Evolutionary conservation across 2,113 vertebrate genomes (phyloP).

Genomic region (Procavia capensis): DNA sequence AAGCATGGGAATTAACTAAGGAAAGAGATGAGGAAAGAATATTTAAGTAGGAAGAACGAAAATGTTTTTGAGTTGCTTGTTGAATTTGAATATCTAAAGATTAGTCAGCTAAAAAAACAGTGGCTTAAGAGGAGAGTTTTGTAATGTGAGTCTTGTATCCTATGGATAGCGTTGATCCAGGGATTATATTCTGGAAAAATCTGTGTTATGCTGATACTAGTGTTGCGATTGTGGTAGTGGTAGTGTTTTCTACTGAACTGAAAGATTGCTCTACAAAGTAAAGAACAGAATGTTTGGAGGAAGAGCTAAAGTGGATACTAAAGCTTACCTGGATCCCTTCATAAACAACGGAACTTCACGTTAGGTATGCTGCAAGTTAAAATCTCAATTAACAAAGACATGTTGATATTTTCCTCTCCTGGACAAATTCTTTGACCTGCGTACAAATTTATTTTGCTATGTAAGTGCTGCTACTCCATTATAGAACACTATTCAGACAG

Average conservation of each 20-base stretch:
- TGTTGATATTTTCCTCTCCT: neutral
- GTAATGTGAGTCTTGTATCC: neutral
- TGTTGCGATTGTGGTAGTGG: neutral
- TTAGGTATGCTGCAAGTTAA: neutral
- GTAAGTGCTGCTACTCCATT: neutral
- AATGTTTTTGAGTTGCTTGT: neutral
- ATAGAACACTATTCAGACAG: neutral
- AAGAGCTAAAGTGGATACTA: neutral
- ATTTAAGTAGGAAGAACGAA: neutral
- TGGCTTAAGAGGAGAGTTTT: neutral
- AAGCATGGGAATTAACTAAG: neutral
- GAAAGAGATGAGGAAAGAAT: neutral
- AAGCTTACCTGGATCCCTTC: neutral
- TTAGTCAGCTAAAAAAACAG: too few species aligned
- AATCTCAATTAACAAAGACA: neutral
- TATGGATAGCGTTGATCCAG: neutral
- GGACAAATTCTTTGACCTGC: neutral
- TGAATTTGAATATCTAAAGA: neutral
- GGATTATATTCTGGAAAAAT: neutral
- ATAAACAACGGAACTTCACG: neutral
- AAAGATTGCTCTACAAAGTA: neutral
- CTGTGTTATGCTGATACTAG: neutral
- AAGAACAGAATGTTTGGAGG: neutral
- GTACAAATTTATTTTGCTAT: neutral
- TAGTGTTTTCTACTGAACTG: neutral